phyloP scores from a whole-genome alignment of 2,797 vertebrate species.

The Epinephelus malabaricus region DNA sequence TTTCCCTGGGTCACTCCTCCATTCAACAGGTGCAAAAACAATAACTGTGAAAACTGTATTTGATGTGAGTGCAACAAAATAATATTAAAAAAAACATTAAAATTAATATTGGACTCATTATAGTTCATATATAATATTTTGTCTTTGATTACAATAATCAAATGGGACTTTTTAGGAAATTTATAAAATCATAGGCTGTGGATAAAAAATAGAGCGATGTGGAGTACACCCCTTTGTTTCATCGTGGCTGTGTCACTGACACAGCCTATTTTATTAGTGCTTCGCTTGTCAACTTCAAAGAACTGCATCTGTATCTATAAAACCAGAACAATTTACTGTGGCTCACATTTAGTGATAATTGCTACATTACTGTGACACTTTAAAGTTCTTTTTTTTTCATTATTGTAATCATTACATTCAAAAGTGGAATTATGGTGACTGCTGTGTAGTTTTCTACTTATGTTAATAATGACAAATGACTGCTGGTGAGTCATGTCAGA shows the following conservation, averaged over 20 bases:
- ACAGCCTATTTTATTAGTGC: neutral
- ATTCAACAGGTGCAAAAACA: too few relatives aligned
- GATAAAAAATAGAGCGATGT: constrained; percentile 9
- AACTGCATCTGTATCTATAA: neutral
- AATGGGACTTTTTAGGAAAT: neutral
- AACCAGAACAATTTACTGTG: neutral
- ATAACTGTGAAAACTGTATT: too few relatives aligned
- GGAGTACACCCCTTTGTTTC: neutral
- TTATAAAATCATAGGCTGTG: neutral
- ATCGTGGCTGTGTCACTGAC: neutral
- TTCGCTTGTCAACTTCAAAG: neutral
- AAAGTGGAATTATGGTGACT: neutral
- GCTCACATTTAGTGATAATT: neutral
- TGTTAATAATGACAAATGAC: constrained; percentile 6
- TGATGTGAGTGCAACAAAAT: neutral
- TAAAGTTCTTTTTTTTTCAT: too few relatives aligned
- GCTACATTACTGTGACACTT: neutral
- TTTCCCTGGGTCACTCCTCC: neutral
- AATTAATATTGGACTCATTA: neutral
- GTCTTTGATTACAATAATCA: neutral
- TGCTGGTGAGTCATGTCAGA: neutral
- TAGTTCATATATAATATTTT: neutral
- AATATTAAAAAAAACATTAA: neutral
- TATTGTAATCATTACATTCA: neutral
- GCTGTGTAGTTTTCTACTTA: neutral